Conservation (phyloP, 1,140 invertebrate species). For the Drosophila saltans region DNA sequence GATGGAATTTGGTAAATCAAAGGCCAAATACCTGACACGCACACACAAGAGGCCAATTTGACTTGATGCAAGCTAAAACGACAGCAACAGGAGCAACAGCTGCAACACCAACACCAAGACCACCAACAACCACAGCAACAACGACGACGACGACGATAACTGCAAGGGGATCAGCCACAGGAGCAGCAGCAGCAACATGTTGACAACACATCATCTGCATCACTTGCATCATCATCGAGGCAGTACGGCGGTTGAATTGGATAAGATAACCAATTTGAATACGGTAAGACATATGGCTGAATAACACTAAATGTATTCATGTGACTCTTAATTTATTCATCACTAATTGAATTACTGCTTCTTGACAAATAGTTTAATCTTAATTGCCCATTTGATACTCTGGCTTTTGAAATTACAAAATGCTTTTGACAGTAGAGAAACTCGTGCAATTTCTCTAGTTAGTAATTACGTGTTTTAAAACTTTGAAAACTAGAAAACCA, state of each 20-base stretch:
- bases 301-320: background rate
- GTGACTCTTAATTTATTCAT: background rate
- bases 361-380: no score
- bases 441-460: no score
- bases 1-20: conserved; percentile 37
- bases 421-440: no score
- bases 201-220: conserved; percentile 81
- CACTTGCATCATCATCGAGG: conserved; percentile 80
- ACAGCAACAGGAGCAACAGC: conserved; percentile 24
- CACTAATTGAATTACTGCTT: background rate
- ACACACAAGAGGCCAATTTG: background rate
- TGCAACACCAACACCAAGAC: conserved; percentile 12
- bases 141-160: background rate
- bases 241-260: conserved; percentile 75
- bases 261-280: conserved; percentile 79
- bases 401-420: no score
- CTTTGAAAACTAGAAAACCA: no score
- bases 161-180: conserved; percentile 18
- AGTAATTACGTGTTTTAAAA: no score
- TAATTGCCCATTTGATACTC: no score
- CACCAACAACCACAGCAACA: background rate
- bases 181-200: conserved; percentile 57
- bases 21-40: conserved; percentile 26
- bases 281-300: conserved; percentile 53
- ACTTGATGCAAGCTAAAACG: conserved; percentile 35